Evolutionary conservation across 2,797 vertebrate species (phyloP), one percentile per base, ranked within the genome.

Genomic region (Natrix natrix): DNA sequence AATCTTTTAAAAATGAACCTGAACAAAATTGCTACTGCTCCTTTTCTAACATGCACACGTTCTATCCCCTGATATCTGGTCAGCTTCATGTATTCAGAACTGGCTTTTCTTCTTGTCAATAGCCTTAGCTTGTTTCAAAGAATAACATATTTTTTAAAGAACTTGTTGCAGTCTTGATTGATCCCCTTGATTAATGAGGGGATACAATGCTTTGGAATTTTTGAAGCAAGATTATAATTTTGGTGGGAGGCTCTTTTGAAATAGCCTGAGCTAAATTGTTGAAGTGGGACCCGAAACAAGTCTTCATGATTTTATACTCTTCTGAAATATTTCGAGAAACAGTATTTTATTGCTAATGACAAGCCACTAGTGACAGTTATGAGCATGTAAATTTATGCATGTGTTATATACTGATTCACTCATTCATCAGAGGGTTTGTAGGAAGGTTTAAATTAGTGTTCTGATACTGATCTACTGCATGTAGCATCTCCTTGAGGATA

Each of bases 361-460:
- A 5, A 94, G 17, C 37, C 54, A 26, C 24, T 66, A 86, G 22
- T 2, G 93, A 0, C 56, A 93, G 12, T 32, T 90, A 90, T 69
- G 11, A 92, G 88, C 78, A 48, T 37, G 24, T 90, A 32, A 52
- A 66, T 54, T 91, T 90, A 87, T 55, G 87, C 11, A 56, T 7
- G 14, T 5, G 59, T 17, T 86, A 7, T 78, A n/a, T 87, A 66
- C 55, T 93, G 92, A 95, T 86, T 92, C 56, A 88, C 1, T 93
- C 93, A 61, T 89, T 93, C 59, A 78, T 93, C 91, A 92, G 22
- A 93, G 90, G 48, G 69, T 88, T 87, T 61, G 52, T 37, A 56
- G 69, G 78, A 8, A 89, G n/a, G 28, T n/a, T 92, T 90, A 93
- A 54, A 60, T 32, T 22, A 93, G 26, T 87, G 89, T 93, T 94